These are phyloP conservation scores for Cataglyphis livida DNA, from an alignment of 2,888 invertebrate genomes.

Conservation along the genomic window DNA sequence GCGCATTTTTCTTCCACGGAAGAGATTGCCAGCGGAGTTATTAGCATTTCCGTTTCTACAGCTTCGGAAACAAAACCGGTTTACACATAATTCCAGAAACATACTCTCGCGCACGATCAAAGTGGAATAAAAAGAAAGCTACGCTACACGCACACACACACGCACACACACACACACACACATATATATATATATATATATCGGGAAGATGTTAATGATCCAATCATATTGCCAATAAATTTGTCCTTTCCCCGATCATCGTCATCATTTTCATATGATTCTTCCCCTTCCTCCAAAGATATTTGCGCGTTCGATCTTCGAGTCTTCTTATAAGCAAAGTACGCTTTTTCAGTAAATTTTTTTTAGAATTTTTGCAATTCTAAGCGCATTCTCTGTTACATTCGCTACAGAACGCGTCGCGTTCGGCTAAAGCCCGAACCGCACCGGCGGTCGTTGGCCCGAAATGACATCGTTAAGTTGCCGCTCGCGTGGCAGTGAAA, in stretches of 20 bases:
- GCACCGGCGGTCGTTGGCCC: slow-evolving; percentile 63
- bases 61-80: slow-evolving; percentile 69
- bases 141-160: neutral
- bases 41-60: slow-evolving; percentile 56
- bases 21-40: slow-evolving; percentile 49
- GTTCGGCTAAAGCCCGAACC: slow-evolving; percentile 22
- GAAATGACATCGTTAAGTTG: slow-evolving; percentile 65
- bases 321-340: neutral
- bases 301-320: neutral
- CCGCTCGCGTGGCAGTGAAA: slow-evolving; percentile 66
- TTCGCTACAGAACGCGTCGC: neutral
- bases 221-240: slow-evolving; percentile 56
- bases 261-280: neutral
- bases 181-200: too few relatives aligned
- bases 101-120: slow-evolving; percentile 67
- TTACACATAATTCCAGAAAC: slow-evolving; percentile 76
- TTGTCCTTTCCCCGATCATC: slow-evolving; percentile 34
- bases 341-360: neutral
- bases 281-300: neutral
- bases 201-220: slow-evolving; percentile 15
- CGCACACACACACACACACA: neutral
- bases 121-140: slow-evolving; percentile 55
- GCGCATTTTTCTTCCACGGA: neutral
- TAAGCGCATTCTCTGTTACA: neutral
- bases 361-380: slow-evolving; percentile 4